Conservation (phyloP, 2,113 vertebrate species). For the Gavia stellata region DNA sequence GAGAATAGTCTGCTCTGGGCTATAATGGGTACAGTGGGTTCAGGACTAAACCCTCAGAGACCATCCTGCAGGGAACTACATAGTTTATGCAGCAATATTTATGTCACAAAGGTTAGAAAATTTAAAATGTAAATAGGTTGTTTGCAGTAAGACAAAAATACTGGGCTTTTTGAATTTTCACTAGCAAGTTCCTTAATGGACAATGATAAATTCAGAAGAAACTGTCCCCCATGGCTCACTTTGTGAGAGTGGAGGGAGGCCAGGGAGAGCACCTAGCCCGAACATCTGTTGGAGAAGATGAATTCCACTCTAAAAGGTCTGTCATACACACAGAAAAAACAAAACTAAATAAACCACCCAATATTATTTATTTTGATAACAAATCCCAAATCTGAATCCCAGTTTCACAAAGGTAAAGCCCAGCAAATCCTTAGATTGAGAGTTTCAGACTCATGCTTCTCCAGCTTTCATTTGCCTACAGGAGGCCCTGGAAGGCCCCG, state of each 20-base stretch:
- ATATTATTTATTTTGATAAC: neutral
- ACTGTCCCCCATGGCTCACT: neutral
- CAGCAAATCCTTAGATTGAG: neutral
- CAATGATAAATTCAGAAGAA: neutral
- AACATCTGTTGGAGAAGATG: fast-evolving
- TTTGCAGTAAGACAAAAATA: neutral
- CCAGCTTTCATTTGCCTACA: neutral
- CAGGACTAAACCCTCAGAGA: neutral
- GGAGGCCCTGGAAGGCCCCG: neutral
- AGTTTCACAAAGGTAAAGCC: neutral
- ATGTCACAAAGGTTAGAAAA: neutral
- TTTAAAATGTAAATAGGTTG: neutral
- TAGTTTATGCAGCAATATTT: neutral
- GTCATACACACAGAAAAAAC: neutral
- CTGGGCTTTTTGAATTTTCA: neutral
- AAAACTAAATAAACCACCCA: neutral
- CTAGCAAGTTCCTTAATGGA: neutral
- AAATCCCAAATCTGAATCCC: neutral
- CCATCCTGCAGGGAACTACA: neutral
- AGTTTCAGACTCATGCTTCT: neutral
- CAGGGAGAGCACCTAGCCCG: neutral
- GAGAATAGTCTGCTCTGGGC: neutral
- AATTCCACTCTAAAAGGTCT: neutral
- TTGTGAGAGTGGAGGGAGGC: neutral
- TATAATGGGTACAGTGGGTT: neutral